A percentile compares a stretch with the other conserved stretches of the same genome.
Evolutionary conservation across 2,888 invertebrate species (phyloP).

Genomic region (Cheilosia soror): DNA sequence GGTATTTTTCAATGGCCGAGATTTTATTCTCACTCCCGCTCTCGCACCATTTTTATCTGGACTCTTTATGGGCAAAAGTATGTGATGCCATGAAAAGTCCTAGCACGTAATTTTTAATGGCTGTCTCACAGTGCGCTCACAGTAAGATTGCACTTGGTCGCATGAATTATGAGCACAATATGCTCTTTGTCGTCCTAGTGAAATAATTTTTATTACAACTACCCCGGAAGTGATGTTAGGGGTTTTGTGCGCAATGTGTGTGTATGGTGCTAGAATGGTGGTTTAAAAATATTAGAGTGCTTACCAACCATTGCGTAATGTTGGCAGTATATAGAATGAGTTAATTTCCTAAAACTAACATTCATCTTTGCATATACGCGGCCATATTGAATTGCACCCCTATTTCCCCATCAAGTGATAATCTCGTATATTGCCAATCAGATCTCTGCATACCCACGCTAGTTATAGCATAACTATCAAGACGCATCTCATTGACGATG

Average conservation of each 20-base stretch:
- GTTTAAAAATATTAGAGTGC: background rate
- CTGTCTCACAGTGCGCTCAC: constrained; percentile 53
- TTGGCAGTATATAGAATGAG: too few species aligned
- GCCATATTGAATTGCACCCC: too few species aligned
- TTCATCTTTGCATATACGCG: too few species aligned
- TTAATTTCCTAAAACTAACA: too few species aligned
- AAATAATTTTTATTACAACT: constrained; percentile 65
- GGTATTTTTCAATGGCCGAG: constrained; percentile 40
- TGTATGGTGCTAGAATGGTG: background rate
- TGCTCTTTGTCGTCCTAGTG: constrained; percentile 67
- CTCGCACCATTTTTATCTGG: constrained; percentile 8
- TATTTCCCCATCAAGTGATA: too few species aligned
- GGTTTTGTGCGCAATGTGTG: too few species aligned
- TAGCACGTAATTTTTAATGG: constrained; percentile 75
- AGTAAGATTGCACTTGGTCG: constrained; percentile 68
- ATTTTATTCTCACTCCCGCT: constrained; percentile 26
- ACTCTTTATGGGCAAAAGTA: constrained; percentile 1
- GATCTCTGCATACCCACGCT: too few species aligned
- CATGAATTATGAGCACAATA: constrained; percentile 73
- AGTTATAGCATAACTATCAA: background rate
- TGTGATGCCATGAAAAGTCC: constrained; percentile 60
- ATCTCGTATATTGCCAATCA: too few species aligned
- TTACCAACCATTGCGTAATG: too few species aligned
- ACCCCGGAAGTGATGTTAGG: background rate
- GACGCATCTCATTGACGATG: background rate